Conservation (phyloP, 2,797 vertebrate genomes). For the Microctenopoma steveboyesi region DNA sequence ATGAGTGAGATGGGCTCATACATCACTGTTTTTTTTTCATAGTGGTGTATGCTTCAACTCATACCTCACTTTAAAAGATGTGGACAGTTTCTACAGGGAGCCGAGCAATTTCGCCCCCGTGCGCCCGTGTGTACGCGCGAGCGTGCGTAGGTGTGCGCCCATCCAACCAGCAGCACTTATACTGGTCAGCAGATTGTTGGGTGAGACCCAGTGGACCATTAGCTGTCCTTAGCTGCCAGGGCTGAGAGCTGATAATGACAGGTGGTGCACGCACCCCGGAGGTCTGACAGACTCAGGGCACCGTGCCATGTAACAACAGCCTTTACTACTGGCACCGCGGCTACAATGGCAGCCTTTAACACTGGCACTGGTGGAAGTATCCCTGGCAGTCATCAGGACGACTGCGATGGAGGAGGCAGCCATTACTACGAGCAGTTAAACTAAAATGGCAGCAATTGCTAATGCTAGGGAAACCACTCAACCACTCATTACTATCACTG, state of each 20-base stretch:
- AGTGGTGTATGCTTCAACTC: neutral
- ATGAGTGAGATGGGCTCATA: conserved; percentile 43
- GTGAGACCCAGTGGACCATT: conserved; percentile 78
- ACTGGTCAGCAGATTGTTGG: conserved; percentile 81
- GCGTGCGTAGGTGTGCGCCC: conserved; percentile 38
- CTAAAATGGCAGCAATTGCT: conserved; percentile 70
- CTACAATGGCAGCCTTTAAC: conserved; percentile 68
- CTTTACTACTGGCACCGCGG: conserved; percentile 69
- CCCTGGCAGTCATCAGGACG: conserved; percentile 39
- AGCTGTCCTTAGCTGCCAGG: conserved; percentile 69
- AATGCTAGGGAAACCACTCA: conserved; percentile 48
- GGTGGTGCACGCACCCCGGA: conserved; percentile 76
- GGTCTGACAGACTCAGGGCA: conserved; percentile 78
- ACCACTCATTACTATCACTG: conserved; percentile 44
- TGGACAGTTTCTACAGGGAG: neutral
- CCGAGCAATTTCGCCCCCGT: conserved; percentile 1
- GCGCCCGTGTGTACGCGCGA: neutral
- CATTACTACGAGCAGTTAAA: conserved; percentile 66
- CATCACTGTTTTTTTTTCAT: conserved; percentile 22
- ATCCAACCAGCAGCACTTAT: conserved; percentile 50
- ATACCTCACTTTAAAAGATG: neutral
- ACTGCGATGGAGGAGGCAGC: conserved; percentile 39
- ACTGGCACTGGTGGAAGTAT: conserved; percentile 58
- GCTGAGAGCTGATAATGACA: conserved; percentile 78
- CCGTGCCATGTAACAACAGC: conserved; percentile 74